phyloP scores from a whole-genome alignment of 1,140 invertebrate genomes.

The Panagrolaimus sp. region DNA sequence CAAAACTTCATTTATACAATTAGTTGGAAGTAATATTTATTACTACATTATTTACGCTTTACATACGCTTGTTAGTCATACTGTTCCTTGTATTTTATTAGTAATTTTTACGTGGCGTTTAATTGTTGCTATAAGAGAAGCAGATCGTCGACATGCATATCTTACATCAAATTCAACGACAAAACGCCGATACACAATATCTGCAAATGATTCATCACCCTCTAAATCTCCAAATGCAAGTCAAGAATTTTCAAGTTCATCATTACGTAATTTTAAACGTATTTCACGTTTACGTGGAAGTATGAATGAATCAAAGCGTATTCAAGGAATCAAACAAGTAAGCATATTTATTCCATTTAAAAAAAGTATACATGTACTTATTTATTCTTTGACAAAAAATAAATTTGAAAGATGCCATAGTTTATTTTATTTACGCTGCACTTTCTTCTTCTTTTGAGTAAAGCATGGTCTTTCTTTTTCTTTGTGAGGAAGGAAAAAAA shows the following conservation, averaged over 20 bases:
- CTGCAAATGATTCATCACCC: not conserved
- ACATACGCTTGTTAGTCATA: conserved; percentile 50
- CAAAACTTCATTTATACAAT: conserved; percentile 39
- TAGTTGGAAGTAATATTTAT: conserved; percentile 48
- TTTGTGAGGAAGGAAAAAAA: not conserved
- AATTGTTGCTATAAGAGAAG: conserved; percentile 48
- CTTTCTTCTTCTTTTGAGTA: no score
- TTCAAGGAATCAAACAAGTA: conserved; percentile 52
- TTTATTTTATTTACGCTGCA: no score
- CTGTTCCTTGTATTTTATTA: conserved; percentile 51
- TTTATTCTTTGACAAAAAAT: no score
- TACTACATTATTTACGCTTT: conserved; percentile 48
- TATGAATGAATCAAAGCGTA: conserved; percentile 48
- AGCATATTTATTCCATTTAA: conserved; percentile 11
- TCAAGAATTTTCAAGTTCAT: conserved; percentile 16
- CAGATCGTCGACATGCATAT: conserved; percentile 49
- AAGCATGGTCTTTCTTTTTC: not conserved
- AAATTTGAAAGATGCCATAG: no score
- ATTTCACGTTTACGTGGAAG: conserved; percentile 23
- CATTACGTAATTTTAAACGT: conserved; percentile 2
- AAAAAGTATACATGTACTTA: not conserved
- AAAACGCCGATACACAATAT: conserved; percentile 13
- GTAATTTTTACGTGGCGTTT: conserved; percentile 55
- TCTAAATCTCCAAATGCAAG: not conserved
- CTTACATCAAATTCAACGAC: conserved; percentile 19